A percentile compares a stretch with the other conserved stretches of the same genome.
Evolutionary conservation across 1,140 invertebrate genomes (phyloP).

Genomic region (Aphidius gifuensis): DNA sequence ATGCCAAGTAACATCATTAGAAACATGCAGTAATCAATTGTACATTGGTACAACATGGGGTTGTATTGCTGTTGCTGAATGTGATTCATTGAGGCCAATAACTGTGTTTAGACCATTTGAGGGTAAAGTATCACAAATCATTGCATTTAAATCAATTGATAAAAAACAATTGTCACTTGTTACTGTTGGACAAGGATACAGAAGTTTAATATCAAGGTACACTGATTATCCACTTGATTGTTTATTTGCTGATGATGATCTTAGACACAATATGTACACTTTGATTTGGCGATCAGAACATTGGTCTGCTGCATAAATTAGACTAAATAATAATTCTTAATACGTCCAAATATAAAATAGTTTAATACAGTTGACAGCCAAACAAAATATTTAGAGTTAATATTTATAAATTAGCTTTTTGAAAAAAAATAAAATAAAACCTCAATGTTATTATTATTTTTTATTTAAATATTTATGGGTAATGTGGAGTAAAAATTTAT

Average conservation of each 20-base stretch:
- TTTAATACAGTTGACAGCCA: neutral
- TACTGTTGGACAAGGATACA: constrained; percentile 80
- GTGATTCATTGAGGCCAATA: constrained; percentile 74
- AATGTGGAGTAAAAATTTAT: neutral
- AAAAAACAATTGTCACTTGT: constrained; percentile 62
- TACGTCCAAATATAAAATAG: constrained; percentile 9
- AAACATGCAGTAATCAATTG: constrained; percentile 66
- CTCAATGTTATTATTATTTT: constrained; percentile 2
- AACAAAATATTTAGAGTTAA: neutral
- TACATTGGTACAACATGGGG: constrained; percentile 92
- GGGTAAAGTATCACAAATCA: constrained; percentile 65
- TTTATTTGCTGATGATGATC: constrained; percentile 48
- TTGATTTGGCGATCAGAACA: constrained; percentile 71
- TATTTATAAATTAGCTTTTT: neutral
- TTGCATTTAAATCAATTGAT: constrained; percentile 45
- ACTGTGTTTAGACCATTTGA: constrained; percentile 89
- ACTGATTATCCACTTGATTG: constrained; percentile 59
- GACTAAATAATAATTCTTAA: constrained; percentile 7
- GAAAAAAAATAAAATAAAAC: neutral
- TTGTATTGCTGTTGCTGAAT: constrained; percentile 83
- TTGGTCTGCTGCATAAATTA: constrained; percentile 62
- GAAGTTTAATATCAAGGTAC: constrained; percentile 72
- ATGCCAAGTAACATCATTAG: constrained; percentile 80
- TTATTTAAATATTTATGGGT: neutral
- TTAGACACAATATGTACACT: constrained; percentile 65